Conservation (phyloP, 2,888 invertebrate genomes). For the Nezara viridula region DNA sequence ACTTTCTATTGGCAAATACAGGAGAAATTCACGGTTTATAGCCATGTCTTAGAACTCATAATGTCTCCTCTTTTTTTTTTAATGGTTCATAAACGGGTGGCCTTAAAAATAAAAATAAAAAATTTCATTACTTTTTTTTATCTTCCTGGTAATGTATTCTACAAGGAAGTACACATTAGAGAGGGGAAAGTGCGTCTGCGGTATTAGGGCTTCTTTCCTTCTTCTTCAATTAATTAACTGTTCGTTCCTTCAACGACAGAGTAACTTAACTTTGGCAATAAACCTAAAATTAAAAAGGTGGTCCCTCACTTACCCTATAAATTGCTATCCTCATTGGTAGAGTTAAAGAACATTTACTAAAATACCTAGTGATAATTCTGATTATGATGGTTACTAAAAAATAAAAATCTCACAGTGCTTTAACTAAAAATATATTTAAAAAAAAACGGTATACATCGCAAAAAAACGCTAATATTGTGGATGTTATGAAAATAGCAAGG, state of each 20-base stretch:
- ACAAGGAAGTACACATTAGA: not conserved
- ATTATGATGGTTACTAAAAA: too few relatives aligned
- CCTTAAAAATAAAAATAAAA: not conserved
- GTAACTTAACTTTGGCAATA: not conserved
- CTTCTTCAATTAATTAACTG: not conserved
- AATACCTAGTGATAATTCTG: not conserved
- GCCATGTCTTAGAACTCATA: too few relatives aligned
- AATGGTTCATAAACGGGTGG: not conserved
- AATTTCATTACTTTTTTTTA: not conserved
- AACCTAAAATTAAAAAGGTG: not conserved
- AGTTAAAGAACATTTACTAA: not conserved
- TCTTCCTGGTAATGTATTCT: not conserved
- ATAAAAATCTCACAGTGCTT: too few relatives aligned
- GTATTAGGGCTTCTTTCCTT: not conserved
- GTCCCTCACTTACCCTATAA: not conserved
- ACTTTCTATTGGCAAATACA: too few relatives aligned
- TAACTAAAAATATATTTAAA: too few relatives aligned
- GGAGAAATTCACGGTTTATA: too few relatives aligned
- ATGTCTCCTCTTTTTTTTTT: too few relatives aligned
- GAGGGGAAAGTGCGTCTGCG: not conserved
- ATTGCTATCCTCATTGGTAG: not conserved
- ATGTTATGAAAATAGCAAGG: too few relatives aligned
- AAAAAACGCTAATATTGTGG: too few relatives aligned
- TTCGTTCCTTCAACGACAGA: too few relatives aligned
- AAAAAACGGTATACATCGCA: too few relatives aligned